Percentiles rank a stretch among this genome's conserved stretches.
Evolutionary conservation across 2,888 invertebrate genomes (phyloP).

Genomic region (Drosophila kambysellisi): DNA sequence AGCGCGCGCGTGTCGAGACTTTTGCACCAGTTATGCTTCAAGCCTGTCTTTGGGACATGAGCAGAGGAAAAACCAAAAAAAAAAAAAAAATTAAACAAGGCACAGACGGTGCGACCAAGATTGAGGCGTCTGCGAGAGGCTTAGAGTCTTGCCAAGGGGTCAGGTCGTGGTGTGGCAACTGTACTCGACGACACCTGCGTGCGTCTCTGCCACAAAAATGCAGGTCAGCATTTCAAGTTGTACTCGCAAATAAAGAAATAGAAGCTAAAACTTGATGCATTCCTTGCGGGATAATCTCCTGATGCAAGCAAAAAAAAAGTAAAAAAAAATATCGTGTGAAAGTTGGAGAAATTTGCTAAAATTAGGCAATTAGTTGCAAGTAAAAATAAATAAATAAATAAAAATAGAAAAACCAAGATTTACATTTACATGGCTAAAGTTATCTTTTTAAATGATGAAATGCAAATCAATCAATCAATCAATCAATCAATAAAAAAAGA

Average conservation of each 20-base stretch:
- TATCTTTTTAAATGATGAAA: neutral
- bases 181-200: conserved; percentile 72
- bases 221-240: conserved; percentile 38
- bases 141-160: conserved; percentile 44
- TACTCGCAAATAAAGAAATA: neutral
- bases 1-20: conserved; percentile 57
- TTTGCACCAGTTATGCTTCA: conserved; percentile 73
- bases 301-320: too few relatives aligned
- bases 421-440: neutral
- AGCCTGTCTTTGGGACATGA: conserved; percentile 67
- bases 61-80: neutral
- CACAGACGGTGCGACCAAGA: conserved; percentile 47
- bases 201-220: conserved; percentile 35
- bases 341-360: conserved; percentile 3
- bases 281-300: neutral
- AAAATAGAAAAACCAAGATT: neutral
- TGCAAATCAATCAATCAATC: neutral
- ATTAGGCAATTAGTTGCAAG: neutral
- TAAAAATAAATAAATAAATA: neutral
- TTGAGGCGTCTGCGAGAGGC: conserved; percentile 11
- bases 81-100: conserved; percentile 25
- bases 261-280: conserved; percentile 13
- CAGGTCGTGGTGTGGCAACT: conserved; percentile 78
- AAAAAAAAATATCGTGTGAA: neutral
- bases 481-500: neutral